Evolutionary conservation across 2,113 vertebrate genomes (phyloP), one percentile per base, ranked within the genome.

Genomic region (Holacanthus passer): DNA sequence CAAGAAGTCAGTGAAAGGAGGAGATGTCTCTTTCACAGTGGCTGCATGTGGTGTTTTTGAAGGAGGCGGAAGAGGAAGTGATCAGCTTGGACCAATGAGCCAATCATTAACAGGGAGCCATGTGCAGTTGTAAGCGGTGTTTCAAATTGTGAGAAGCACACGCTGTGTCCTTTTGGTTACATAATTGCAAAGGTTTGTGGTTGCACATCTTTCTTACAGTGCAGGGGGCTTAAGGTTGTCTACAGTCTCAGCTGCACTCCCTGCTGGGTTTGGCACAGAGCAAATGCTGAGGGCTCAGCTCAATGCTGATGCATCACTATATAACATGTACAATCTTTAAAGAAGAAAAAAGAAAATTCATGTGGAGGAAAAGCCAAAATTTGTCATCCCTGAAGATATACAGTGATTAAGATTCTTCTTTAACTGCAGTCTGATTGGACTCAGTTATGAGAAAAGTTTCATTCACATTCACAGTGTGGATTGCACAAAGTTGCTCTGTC

Each of bases 381-480:
- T 2, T 19, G 8, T 53, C n/a, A n/a, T n/a, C n/a, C n/a, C n/a
- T n/a, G n/a, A n/a, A n/a, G n/a, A n/a, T n/a, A n/a, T n/a, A n/a
- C n/a, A n/a, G n/a, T n/a, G n/a, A n/a, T 37, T 9, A 37, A n/a
- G 20, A 39, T 69, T 37, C 7, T 20, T 65, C 16, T 0, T 43
- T 65, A 43, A 7, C 7, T 31, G 27, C 64, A 20, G 17, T 52
- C 29, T 50, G 27, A 35, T 52, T 37, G 4, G 19, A 52, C 32
- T 63, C 3, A 8, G 1, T 16, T 16, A 43, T 56, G 22, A 20
- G 0, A 14, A 24, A 55, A 39, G 14, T 39, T 55, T 39, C 0
- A 52, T 69, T 69, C n/a, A n/a, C n/a, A n/a, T n/a, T n/a, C n/a
- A n/a, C n/a, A n/a, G 16, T 32, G 39, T 32, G 55, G 22, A 73